Evolutionary conservation across 2,797 vertebrate species (phyloP).

Genomic region (Melanotaenia nigrans): DNA sequence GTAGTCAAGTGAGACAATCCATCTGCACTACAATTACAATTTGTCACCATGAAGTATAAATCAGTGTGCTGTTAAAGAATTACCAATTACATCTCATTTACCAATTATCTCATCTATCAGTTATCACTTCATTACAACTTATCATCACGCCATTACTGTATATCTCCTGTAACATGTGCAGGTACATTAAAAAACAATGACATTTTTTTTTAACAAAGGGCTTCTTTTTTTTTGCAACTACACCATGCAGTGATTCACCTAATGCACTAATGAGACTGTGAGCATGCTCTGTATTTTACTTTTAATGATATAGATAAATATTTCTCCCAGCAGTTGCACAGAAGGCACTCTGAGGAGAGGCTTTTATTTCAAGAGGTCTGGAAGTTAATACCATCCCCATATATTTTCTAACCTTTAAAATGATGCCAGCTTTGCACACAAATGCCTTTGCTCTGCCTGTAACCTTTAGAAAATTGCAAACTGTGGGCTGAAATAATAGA

Average conservation of each 20-base stretch:
- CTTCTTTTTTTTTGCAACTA: constrained; percentile 14
- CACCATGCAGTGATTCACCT: constrained; percentile 13
- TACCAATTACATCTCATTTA: constrained; percentile 56
- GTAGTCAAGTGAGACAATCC: constrained; percentile 49
- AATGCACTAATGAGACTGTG: constrained; percentile 8
- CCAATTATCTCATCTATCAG: constrained; percentile 44
- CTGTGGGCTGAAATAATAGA: constrained; percentile 55
- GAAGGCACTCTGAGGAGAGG: constrained; percentile 46
- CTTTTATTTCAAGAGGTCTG: constrained; percentile 65
- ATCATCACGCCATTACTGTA: constrained; percentile 50
- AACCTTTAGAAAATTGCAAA: constrained; percentile 75
- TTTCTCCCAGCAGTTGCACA: constrained; percentile 31
- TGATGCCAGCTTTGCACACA: constrained; percentile 66
- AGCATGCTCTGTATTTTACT: constrained; percentile 30
- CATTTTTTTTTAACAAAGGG: constrained; percentile 12
- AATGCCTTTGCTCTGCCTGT: constrained; percentile 55
- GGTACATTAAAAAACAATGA: constrained; percentile 28
- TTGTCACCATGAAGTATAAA: constrained; percentile 54
- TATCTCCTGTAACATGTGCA: constrained; percentile 34
- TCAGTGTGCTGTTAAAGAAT: constrained; percentile 62
- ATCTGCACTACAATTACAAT: constrained; percentile 53
- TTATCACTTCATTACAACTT: constrained; percentile 66
- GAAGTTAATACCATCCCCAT: constrained; percentile 72
- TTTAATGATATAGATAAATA: constrained; percentile 52
- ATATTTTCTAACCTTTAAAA: constrained; percentile 77